These are phyloP conservation scores for Ericerus pela DNA, from an alignment of 1,140 invertebrate genomes.

Conservation along the genomic window DNA sequence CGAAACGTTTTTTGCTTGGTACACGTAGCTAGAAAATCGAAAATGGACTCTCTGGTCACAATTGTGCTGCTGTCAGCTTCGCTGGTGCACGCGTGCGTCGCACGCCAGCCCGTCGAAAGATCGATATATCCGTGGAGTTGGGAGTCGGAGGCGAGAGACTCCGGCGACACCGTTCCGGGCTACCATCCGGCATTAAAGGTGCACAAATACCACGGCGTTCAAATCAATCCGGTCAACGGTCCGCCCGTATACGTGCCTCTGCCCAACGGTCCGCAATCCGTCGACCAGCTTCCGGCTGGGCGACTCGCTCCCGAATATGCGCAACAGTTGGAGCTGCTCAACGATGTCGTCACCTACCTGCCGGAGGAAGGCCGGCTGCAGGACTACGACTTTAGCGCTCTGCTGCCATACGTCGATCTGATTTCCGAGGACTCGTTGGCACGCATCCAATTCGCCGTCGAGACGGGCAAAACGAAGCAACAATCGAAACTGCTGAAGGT, in stretches of 20 bases:
- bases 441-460: not conserved
- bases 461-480: not conserved
- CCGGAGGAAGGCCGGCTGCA: not conserved
- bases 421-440: not conserved
- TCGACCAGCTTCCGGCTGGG: not conserved
- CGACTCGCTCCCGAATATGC: not conserved
- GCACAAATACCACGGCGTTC: not conserved
- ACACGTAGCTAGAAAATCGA: too few species aligned
- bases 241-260: not conserved
- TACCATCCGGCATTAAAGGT: not conserved
- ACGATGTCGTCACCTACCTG: not conserved
- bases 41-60: not conserved
- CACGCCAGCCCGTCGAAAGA: not conserved
- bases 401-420: not conserved
- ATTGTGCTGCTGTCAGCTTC: not conserved
- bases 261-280: not conserved
- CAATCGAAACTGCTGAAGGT: not conserved
- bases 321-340: not conserved
- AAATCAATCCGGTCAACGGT: not conserved
- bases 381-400: not conserved
- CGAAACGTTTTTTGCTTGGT: too few species aligned
- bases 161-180: not conserved
- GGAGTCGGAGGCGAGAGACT: not conserved
- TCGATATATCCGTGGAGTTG: not conserved
- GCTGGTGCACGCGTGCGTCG: not conserved